Evolutionary conservation across 1,140 invertebrate genomes (phyloP), one percentile per base, ranked within the genome.

Genomic region (Solenopsis invicta): DNA sequence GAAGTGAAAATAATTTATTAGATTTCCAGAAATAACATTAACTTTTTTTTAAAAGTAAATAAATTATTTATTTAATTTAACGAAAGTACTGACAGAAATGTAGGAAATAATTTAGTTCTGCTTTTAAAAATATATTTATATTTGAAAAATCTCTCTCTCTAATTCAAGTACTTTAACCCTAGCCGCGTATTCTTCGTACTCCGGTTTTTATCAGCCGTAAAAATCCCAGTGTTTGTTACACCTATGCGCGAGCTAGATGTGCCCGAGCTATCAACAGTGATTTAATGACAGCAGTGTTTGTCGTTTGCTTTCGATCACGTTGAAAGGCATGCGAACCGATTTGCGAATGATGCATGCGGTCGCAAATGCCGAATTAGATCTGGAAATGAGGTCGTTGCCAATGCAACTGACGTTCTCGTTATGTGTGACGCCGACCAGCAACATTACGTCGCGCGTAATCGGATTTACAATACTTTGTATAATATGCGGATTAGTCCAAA

Each of bases 391-490:
- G 80, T 84, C 69, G 80, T 74, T 75, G 80, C 80, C 80, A 61
- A 84, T 84, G 80, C 54, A 84, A 84, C 80, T 84, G 80, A 84
- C 80, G 45, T 84, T 75, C 80, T 75, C 80, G 80, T 84, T 84
- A 84, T 62, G 54, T 84, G 69, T 75, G 80, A 84, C n/a, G 80
- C 52, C 45, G 24, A 75, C 41, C 80, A 61, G 69, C 21, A 61
- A 74, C 69, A 84, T 75, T 84, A 84, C 80, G 54, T 84, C 80
- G 80, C 29, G 80, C 80, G 80, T 84, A 84, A 84, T 84, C 80
- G 80, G 80, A 84, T 84, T 84, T 84, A 84, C 80, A 84, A 84
- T 84, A 84, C 54, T 84, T 84, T 75, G 80, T 84, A 84, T 84
- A 84, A 84, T 75, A 84, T 84, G 69, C 80, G 80, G 80, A 84